Conservation (phyloP, 2,113 vertebrate species). For the Neofelis nebulosa region DNA sequence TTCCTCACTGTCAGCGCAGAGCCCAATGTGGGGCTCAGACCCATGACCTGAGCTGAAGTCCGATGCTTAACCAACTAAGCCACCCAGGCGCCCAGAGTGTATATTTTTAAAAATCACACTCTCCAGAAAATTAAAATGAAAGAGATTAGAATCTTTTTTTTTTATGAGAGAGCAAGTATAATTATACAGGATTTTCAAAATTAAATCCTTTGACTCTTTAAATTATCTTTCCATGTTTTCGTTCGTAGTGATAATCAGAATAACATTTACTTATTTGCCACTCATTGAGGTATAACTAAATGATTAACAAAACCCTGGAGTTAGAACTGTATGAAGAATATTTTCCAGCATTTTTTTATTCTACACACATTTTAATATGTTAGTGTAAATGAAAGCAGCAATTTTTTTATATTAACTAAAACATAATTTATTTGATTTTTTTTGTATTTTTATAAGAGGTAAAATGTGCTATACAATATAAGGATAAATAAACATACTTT, state of each 20-base stretch:
- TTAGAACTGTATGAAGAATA: constrained; percentile 17
- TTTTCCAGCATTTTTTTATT: not conserved
- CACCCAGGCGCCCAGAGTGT: not conserved
- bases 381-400: not conserved
- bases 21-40: too few species aligned
- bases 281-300: not conserved
- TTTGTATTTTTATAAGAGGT: constrained; percentile 44
- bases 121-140: not conserved
- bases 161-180: not conserved
- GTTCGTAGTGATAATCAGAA: not conserved
- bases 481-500: constrained; percentile 39
- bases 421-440: constrained; percentile 28
- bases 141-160: not conserved
- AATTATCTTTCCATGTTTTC: constrained; percentile 9
- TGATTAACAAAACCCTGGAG: not conserved
- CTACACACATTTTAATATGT: not conserved
- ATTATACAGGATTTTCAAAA: not conserved
- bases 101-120: not conserved
- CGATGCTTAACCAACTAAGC: too few species aligned
- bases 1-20: too few species aligned
- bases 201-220: not conserved
- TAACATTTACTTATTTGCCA: not conserved
- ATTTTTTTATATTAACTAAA: not conserved
- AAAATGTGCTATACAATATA: not conserved
- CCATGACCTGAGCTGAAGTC: too few species aligned